These are phyloP conservation scores for Lophochroa leadbeateri DNA, from an alignment of 2,113 vertebrate species.

Conservation along the genomic window DNA sequence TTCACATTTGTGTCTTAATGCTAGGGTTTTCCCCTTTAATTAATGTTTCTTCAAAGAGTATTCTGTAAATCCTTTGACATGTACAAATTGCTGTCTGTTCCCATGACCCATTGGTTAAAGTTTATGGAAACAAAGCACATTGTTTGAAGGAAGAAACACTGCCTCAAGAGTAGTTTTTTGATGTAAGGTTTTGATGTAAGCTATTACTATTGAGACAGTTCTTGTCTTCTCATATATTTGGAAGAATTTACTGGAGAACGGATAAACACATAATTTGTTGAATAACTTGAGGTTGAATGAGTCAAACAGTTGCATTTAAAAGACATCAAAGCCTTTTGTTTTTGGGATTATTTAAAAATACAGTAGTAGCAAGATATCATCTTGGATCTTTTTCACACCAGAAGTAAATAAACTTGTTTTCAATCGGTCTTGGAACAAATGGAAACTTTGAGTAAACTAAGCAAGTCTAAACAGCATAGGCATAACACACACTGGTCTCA, in stretches of 20 bases:
- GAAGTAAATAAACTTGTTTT: neutral
- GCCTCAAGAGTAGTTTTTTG: neutral
- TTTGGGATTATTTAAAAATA: neutral
- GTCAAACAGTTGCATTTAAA: neutral
- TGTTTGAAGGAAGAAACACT: neutral
- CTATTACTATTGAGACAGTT: neutral
- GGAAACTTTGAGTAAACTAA: neutral
- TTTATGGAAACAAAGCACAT: neutral
- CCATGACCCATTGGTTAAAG: neutral
- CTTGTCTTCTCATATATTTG: neutral
- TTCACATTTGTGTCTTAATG: neutral
- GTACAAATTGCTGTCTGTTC: neutral
- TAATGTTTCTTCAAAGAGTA: neutral
- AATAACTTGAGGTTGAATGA: neutral
- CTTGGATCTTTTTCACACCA: neutral
- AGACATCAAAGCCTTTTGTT: neutral
- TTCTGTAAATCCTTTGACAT: neutral
- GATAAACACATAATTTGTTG: neutral
- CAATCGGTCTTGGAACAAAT: neutral
- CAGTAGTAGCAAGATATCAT: neutral
- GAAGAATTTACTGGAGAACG: neutral
- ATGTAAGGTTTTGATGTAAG: neutral
- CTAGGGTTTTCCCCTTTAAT: neutral
- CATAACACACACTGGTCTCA: neutral
- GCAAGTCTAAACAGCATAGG: neutral